phyloP scores from a whole-genome alignment of 1,140 invertebrate species.

The Trachymyrmex cornetzi region DNA sequence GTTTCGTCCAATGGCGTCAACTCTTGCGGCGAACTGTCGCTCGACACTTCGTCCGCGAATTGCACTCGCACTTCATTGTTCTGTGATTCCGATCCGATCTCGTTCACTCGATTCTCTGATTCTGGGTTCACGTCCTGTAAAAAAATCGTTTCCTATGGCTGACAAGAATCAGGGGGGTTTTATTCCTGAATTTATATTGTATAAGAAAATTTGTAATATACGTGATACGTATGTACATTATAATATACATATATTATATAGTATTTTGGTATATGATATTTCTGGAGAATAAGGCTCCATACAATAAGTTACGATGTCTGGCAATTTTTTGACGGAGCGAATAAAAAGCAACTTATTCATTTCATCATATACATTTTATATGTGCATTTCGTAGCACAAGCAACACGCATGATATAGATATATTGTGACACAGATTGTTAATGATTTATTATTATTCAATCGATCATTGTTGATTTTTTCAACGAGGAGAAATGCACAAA shows the following conservation, averaged over 20 bases:
- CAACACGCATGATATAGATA: not conserved
- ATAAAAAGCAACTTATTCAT: not conserved
- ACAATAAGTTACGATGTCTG: not conserved
- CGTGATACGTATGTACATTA: too few relatives aligned
- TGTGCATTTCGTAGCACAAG: conserved; percentile 2
- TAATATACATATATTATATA: too few relatives aligned
- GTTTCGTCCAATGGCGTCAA: conserved; percentile 88
- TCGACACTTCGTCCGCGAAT: conserved; percentile 87
- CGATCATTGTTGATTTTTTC: not conserved
- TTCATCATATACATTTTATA: not conserved
- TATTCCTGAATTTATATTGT: too few relatives aligned
- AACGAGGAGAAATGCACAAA: conserved; percentile 21
- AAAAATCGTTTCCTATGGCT: conserved; percentile 39
- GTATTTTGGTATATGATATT: too few relatives aligned
- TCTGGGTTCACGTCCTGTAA: conserved; percentile 84
- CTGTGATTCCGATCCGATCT: conserved; percentile 87
- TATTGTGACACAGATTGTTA: conserved; percentile 13
- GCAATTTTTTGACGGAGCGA: not conserved
- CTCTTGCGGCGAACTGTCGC: conserved; percentile 85
- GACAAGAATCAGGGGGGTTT: not conserved
- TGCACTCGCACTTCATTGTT: conserved; percentile 89
- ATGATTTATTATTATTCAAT: not conserved
- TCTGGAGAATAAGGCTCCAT: too few relatives aligned
- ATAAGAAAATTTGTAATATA: too few relatives aligned
- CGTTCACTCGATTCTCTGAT: conserved; percentile 85